phyloP scores from a whole-genome alignment of 30 jellyfish, hydroid and myxozoan species.

The Phacellophora camtschatica region DNA sequence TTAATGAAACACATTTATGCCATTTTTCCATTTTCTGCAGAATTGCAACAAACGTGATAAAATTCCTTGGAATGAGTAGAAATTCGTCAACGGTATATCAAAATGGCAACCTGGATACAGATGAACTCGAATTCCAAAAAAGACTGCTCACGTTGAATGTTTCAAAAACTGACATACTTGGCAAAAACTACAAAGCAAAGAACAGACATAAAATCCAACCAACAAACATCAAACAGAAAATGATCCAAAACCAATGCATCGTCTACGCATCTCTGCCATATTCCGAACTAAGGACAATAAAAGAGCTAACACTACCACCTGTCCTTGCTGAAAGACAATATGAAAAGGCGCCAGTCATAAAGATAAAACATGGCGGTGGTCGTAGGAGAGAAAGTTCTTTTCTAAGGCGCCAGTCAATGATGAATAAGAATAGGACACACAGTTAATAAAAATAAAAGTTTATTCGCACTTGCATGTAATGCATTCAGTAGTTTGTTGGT shows the following conservation, averaged over 20 bases:
- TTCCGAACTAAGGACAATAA: slow-evolving; percentile 52
- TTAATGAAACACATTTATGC: not conserved
- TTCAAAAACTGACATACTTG: slow-evolving; percentile 64
- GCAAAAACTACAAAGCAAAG: slow-evolving; percentile 86
- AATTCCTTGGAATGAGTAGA: slow-evolving; percentile 47
- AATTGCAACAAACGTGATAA: slow-evolving; percentile 50
- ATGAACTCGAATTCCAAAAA: not conserved
- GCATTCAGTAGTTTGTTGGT: no score
- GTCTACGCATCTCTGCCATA: slow-evolving; percentile 86
- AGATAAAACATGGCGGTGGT: not conserved
- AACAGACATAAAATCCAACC: slow-evolving; percentile 83
- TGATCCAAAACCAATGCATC: slow-evolving; percentile 84
- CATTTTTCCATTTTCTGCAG: not conserved
- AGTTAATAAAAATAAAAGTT: no score
- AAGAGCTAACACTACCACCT: slow-evolving; percentile 66
- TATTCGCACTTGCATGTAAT: no score
- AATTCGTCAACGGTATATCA: no score
- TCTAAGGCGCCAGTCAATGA: slow-evolving; percentile 32
- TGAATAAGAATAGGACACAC: not conserved
- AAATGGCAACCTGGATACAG: not conserved
- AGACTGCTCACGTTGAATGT: slow-evolving; percentile 13
- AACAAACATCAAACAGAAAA: slow-evolving; percentile 61
- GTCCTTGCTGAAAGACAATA: slow-evolving; percentile 50
- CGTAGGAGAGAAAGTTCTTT: slow-evolving; percentile 4
- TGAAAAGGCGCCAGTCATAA: not conserved